Evolutionary conservation across 2,888 invertebrate genomes (phyloP), one percentile per base, ranked within the genome.

Genomic region (Exocentrus adspersus): DNA sequence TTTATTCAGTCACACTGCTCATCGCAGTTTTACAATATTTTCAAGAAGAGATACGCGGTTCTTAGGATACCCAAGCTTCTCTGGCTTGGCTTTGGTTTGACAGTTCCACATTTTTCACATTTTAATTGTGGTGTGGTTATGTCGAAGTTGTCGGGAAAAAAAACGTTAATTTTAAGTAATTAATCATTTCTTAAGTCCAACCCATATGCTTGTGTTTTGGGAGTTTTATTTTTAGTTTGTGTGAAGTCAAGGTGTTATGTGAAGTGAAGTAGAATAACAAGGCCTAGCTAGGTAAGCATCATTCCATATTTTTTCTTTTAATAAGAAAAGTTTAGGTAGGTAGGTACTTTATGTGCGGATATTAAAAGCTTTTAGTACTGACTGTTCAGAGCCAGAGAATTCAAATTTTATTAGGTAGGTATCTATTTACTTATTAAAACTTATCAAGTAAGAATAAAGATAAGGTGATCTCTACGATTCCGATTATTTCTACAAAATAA

Each of bases 51-150:
- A 37, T n/a, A n/a, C n/a, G n/a, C n/a, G n/a, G n/a, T n/a, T n/a
- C n/a, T n/a, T n/a, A n/a, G n/a, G n/a, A n/a, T n/a, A n/a, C n/a
- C n/a, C n/a, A n/a, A n/a, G n/a, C n/a, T n/a, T n/a, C n/a, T n/a
- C n/a, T n/a, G n/a, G n/a, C n/a, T n/a, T n/a, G n/a, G n/a, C n/a
- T n/a, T n/a, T n/a, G n/a, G n/a, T n/a, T n/a, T n/a, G n/a, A n/a
- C n/a, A n/a, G n/a, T n/a, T n/a, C n/a, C n/a, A n/a, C n/a, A n/a
- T n/a, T n/a, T n/a, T n/a, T n/a, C n/a, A n/a, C n/a, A n/a, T n/a
- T n/a, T n/a, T n/a, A n/a, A n/a, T n/a, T n/a, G n/a, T n/a, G n/a
- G 57, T 57, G 57, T 32, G 57, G 57, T 57, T 57, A 57, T 45
- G 45, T 24, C 43, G 16, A n/a, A n/a, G n/a, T n/a, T n/a, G n/a